Evolutionary conservation across 2,888 invertebrate species (phyloP), one percentile per base, ranked within the genome.

Genomic region (Zaprionus obscuricornis): DNA sequence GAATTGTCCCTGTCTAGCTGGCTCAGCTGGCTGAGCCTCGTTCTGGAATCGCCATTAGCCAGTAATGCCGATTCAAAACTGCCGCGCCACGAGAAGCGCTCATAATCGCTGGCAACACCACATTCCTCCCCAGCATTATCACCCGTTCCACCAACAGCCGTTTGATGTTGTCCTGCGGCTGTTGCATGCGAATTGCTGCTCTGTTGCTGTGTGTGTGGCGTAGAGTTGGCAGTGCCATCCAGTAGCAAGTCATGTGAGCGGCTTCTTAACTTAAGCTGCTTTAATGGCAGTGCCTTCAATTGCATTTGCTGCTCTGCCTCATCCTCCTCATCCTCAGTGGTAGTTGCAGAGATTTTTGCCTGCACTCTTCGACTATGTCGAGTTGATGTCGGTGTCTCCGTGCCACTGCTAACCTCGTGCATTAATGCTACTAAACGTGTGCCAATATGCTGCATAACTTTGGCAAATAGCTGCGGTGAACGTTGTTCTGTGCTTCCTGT

Each of bases 361-460:
- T 92, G 92, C 55, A 92, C 91, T 0, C 92, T 85, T 27, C 92
- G 89, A 40, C 92, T 91, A 70, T 93, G 93, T 72, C 93, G 92
- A 0, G 86, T 70, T 4, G 92, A 91, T 72, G 92, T 91, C 0
- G 95, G 93, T 69, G 92, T 92, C 46, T 89, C 88, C 20, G 86
- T 87, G 22, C 95, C 95, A 40, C 94, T 95, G 10, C 96, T 96
- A 1, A 97, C 97, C 88, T 97, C 97, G 87, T 97, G 96, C 97
- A 97, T 97, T 58, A 97, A 91, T 0, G 96, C 96, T 17, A 96
- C 96, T 59, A 97, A 90, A 16, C 96, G 91, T 34, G 95, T 95
- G 6, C 97, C 96, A 55, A 97, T 97, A 86, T 97, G 97, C 75
- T 96, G 95, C 96, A 97, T 96, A 8, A 97, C 97, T 91, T 96